Base-by-base conservation (phyloP, 2,797 vertebrate species). In the Meda fulgida region DNA sequence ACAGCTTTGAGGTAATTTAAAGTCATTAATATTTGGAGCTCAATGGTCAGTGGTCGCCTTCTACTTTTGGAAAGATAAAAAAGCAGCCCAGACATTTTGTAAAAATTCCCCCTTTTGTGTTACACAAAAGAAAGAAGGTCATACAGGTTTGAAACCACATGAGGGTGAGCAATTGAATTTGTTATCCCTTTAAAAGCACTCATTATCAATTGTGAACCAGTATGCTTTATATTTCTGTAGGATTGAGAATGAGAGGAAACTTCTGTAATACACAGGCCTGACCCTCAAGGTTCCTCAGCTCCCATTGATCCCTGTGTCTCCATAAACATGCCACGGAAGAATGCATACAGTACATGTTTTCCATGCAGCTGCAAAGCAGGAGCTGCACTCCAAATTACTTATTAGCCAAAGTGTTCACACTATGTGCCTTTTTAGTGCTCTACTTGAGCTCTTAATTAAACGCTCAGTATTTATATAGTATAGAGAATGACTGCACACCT, bases 301-400 rank as follows among this genome's bases (percentile, higher is more conserved):
- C 70, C 29, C 76, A 66, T 29, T 82, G 76, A 48, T 86, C 90
- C 76, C 78, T 46, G 71, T 60, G 55, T 90, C 82, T 84, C 83
- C 90, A 86, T 92, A 93, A 94, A 93, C 90, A 91, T 72, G 88
- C 81, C 71, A 87, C 23, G 63, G 90, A 89, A 93, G 91, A 91
- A 93, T 93, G 90, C 92, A 92, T 93, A 94, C 90, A 88, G 88
- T 90, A 38, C 55, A 78, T 53, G 87, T 91, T 87, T 89, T 91
- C 85, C 65, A 89, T 63, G 81, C 76, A 85, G 81, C 65, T 84
- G 87, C 70, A 87, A 69, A 40, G 77, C 65, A 79, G 14, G 43
- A 70, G 71, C 67, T 67, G 38, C 8, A 36, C 48, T 88, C 51
- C 81, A 87, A 87, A 75, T 70, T 53, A 65, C 55, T 71, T 19